Evolutionary conservation across 2,797 vertebrate species (phyloP), one percentile per base, ranked within the genome.

Genomic region (Galagoides demidoff): DNA sequence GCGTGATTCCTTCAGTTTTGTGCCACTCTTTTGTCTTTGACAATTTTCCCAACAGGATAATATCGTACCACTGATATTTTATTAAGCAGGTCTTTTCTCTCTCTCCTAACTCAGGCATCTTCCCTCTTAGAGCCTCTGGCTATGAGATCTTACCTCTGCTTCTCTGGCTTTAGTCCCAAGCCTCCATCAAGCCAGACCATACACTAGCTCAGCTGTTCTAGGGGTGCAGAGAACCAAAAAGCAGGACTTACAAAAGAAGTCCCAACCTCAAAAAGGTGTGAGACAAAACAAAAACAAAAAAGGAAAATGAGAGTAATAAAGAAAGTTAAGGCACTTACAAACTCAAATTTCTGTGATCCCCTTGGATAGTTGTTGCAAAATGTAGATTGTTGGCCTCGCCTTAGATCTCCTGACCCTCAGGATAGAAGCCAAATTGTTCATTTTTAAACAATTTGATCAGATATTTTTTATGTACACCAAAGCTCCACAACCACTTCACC

Each of bases 11-110:
- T 83, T 90, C 45, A 63, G 37, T 7, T 76, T 76, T 92, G 34
- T 59, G 63, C 52, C 79, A 89, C 23, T 45, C 27, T 86, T 95
- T 68, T 83, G 74, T 73, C 52, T 93, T 90, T 89, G 79, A 92
- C 39, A 70, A 19, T 86, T 71, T 82, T 57, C 49, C 63, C n/a
- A 71, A 68, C 31, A 55, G 73, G 93, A 83, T 57, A 85, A 76
- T 68, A 81, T 37, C 29, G 49, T 39, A 31, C 27, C 52, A 81
- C 9, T 90, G 43, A n/a, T 89, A 70, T 68, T 95, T 92, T 71
- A 91, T 84, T 93, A 88, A 94, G 39, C 57, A 85, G 34, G 31
- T 55, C 63, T 92, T 68, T 76, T 86, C 27, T 4, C 22, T 37
- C n/a, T 2, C 23, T 79, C 68, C 71, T 77, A 34, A 82, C 27